Conservation (phyloP, 2,113 vertebrate genomes). For the Proteles cristata region DNA sequence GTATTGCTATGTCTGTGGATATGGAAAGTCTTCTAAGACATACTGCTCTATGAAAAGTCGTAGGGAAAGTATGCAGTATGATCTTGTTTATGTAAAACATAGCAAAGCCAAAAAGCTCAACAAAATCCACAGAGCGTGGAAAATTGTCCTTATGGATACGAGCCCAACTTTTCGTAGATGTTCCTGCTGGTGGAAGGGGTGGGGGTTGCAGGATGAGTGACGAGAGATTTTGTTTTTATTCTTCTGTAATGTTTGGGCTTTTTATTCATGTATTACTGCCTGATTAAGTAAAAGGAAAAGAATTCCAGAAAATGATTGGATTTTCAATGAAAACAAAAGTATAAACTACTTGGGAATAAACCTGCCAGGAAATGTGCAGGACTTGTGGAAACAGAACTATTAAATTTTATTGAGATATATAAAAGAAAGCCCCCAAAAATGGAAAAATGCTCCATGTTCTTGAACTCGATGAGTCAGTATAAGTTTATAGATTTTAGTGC, state of each 20-base stretch:
- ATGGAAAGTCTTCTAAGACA: background rate
- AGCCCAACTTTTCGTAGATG: background rate
- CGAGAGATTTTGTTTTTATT: background rate
- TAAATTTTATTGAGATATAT: conserved; percentile 50
- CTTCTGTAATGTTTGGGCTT: background rate
- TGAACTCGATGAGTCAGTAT: background rate
- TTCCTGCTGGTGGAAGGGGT: background rate
- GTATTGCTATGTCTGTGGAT: background rate
- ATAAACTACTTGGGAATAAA: background rate
- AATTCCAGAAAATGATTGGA: background rate
- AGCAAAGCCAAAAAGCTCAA: conserved; percentile 23
- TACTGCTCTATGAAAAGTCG: background rate
- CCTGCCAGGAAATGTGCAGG: background rate
- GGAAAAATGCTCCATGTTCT: background rate
- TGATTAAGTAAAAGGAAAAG: conserved; percentile 41
- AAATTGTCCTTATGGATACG: background rate
- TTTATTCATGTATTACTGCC: background rate
- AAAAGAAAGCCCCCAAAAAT: conserved; percentile 50
- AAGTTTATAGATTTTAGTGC: conserved; percentile 39
- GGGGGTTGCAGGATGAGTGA: background rate
- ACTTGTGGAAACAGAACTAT: conserved; percentile 40
- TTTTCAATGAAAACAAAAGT: background rate
- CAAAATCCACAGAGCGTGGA: background rate
- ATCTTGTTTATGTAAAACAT: conserved; percentile 31
- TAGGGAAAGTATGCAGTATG: background rate